phyloP scores from a whole-genome alignment of 2,888 invertebrate species.

The Epinotia ramella region DNA sequence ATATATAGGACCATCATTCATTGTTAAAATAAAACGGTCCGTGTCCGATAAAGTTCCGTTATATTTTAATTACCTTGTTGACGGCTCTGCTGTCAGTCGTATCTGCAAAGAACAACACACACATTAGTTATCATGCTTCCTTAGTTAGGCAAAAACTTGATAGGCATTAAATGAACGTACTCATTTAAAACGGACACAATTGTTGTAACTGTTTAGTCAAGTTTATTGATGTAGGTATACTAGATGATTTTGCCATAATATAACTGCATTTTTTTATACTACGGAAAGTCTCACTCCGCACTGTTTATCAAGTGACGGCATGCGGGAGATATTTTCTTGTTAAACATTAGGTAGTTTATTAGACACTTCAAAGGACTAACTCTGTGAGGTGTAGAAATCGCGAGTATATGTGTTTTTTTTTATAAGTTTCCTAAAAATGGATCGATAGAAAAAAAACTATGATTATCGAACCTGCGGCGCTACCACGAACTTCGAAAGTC shows the following conservation, averaged over 20 bases:
- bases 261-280: neutral
- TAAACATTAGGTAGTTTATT: neutral
- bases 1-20: conserved; percentile 48
- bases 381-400: neutral
- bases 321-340: neutral
- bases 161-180: neutral
- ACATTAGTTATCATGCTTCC: conserved; percentile 53
- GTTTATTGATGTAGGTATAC: neutral
- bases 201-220: neutral
- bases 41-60: conserved; percentile 53
- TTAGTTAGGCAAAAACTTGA: neutral
- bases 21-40: conserved; percentile 53
- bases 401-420: too few species aligned
- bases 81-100: conserved; percentile 56
- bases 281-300: neutral
- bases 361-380: neutral
- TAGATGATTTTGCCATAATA: neutral
- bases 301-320: neutral
- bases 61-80: conserved; percentile 67
- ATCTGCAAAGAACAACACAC: conserved; percentile 64
- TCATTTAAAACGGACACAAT: conserved; percentile 7
- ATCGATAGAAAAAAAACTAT: too few species aligned
- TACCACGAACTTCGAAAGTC: too few species aligned
- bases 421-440: neutral
- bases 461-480: too few species aligned